phyloP scores from a whole-genome alignment of 1,140 invertebrate genomes.

The Brachionus manjavacas region DNA sequence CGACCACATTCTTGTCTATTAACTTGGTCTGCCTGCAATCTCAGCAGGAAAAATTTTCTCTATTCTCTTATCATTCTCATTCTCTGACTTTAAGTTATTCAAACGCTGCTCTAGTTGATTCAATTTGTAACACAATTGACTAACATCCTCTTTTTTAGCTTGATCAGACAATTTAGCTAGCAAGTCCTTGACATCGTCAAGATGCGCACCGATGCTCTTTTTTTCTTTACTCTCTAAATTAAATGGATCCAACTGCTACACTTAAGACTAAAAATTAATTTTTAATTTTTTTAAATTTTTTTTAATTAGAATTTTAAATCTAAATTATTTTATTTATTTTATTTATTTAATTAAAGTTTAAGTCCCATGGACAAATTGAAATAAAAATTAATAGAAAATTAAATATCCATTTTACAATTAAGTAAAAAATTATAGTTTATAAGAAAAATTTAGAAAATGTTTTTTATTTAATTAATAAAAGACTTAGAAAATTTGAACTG shows the following conservation, averaged over 20 bases:
- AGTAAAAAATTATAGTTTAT: no score
- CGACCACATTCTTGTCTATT: neutral
- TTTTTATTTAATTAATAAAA: neutral
- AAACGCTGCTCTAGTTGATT: neutral
- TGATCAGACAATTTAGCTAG: neutral
- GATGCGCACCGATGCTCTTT: neutral
- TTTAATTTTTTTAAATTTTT: neutral
- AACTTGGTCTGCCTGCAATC: no score
- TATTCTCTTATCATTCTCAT: neutral
- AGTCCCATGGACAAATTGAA: no score
- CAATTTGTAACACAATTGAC: neutral
- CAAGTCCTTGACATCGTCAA: neutral
- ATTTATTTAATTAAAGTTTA: no score
- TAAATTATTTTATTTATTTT: no score
- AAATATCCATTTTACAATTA: no score
- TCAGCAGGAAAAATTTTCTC: no score
- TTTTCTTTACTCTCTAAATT: neutral
- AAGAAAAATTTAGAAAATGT: neutral
- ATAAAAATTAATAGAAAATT: no score
- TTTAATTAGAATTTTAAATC: constrained; percentile 18
- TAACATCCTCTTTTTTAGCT: neutral
- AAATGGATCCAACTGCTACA: neutral
- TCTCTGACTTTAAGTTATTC: neutral
- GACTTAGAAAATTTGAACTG: neutral
- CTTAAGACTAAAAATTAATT: neutral